Base-by-base conservation (phyloP, 2,888 invertebrate species). In the Dexiosoma caninum region DNA sequence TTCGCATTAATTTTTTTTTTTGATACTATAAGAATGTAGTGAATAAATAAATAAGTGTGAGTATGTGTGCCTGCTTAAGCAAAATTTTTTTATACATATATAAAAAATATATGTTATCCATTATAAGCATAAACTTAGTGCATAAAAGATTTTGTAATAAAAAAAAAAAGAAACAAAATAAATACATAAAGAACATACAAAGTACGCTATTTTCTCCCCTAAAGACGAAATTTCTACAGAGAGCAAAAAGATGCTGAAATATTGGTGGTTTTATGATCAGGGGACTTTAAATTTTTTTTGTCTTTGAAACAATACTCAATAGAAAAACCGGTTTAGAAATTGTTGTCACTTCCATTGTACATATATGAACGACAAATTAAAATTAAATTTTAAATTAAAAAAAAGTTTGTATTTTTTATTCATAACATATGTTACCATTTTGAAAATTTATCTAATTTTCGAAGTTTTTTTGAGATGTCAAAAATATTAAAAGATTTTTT, bases 41-140 rank as follows among this genome's bases (percentile, higher is more conserved):
- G 75, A 67, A 57, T 70, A 69, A 35, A 55, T 55, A 81, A 42
- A 69, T 69, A 57, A 53, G 75, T 75, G 57, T 62, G 35, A 44
- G 35, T 49, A 14, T 49, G 19, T 70, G 46, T 67, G 59, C 76
- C 51, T 80, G 59, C 69, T 53, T 30, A 40, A 76, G 64, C 70
- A 78, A 67, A 37, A 42, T 57, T n/a, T n/a, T n/a, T n/a, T n/a
- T n/a, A n/a, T n/a, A n/a, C 71, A 16, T 71, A 37, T 49, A 35
- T 44, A 27, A 51, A 64, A 59, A 72, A 72, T n/a, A 79, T 81
- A 75, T 79, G 75, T 83, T 81, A 80, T 80, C 75, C 82, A 72
- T 78, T 80, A 80, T 82, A 75, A 80, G 78, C 59, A 77, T 71
- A 83, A 81, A 82, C 77, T 83, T 72, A 57, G 67, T 57, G 67